Evolutionary conservation across 2,113 vertebrate genomes (phyloP).

Genomic region (Chloropsis cyanopogon): DNA sequence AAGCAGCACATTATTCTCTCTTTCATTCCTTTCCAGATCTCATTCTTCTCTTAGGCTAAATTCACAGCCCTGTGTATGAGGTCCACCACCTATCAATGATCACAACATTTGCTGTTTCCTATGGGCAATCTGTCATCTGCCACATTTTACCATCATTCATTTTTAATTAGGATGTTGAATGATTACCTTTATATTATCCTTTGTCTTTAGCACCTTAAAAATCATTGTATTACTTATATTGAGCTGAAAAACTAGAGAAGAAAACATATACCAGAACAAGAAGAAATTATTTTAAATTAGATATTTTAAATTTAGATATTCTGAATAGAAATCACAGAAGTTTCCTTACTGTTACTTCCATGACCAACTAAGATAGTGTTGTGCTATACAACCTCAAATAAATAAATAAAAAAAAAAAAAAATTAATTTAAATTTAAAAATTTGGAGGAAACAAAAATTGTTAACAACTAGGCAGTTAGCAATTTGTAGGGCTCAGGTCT

Average conservation of each 20-base stretch:
- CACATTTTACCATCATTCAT: background rate
- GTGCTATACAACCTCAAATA: background rate
- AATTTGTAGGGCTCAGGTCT: background rate
- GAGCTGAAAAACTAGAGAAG: background rate
- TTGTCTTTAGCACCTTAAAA: background rate
- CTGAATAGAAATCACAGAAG: background rate
- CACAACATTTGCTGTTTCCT: background rate
- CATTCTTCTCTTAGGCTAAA: background rate
- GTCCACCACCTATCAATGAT: background rate
- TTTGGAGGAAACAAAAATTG: background rate
- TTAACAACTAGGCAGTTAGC: background rate
- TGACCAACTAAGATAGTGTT: background rate
- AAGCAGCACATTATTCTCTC: background rate
- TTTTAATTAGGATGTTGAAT: background rate
- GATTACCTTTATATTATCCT: background rate
- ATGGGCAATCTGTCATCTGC: background rate
- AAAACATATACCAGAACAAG: background rate
- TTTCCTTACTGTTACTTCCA: background rate
- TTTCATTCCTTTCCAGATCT: background rate
- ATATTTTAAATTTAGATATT: too few relatives aligned
- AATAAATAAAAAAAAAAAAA: background rate
- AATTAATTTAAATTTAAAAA: background rate
- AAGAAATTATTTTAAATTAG: background rate
- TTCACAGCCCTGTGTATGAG: background rate
- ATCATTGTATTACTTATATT: background rate